phyloP scores from a whole-genome alignment of 2,888 invertebrate genomes.

The Agonum fuliginosum region DNA sequence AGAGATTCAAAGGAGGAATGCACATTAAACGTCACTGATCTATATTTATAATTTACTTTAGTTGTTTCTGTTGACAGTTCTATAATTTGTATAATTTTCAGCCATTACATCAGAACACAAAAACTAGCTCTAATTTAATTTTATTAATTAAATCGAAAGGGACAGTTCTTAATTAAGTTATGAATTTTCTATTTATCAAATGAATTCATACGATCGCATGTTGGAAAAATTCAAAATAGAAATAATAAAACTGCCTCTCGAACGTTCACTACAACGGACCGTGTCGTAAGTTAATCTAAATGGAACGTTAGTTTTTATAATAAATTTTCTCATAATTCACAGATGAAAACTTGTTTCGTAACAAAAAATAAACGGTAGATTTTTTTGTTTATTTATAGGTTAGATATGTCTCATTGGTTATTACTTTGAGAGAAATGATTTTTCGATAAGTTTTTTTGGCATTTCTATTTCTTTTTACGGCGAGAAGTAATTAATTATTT shows the following conservation, averaged over 20 bases:
- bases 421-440: background rate
- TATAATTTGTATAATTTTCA: conserved; percentile 28
- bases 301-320: conserved; percentile 5
- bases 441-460: background rate
- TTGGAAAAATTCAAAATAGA: conserved; percentile 9
- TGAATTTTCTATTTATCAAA: background rate
- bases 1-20: no score
- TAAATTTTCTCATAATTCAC: conserved; percentile 31
- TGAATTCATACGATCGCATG: background rate
- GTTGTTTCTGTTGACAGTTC: background rate
- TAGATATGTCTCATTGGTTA: background rate
- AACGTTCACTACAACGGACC: background rate
- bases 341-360: conserved; percentile 20
- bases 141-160: conserved; percentile 30
- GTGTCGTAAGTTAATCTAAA: conserved; percentile 16
- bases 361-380: conserved; percentile 8
- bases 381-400: conserved; percentile 22
- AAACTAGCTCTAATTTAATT: background rate
- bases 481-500: background rate
- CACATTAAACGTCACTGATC: no score
- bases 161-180: background rate
- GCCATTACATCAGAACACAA: conserved; percentile 1
- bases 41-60: conserved; percentile 8
- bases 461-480: background rate
- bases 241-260: conserved; percentile 14